These are phyloP conservation scores for Progne subis DNA, from an alignment of 2,113 vertebrate genomes.

Conservation along the genomic window DNA sequence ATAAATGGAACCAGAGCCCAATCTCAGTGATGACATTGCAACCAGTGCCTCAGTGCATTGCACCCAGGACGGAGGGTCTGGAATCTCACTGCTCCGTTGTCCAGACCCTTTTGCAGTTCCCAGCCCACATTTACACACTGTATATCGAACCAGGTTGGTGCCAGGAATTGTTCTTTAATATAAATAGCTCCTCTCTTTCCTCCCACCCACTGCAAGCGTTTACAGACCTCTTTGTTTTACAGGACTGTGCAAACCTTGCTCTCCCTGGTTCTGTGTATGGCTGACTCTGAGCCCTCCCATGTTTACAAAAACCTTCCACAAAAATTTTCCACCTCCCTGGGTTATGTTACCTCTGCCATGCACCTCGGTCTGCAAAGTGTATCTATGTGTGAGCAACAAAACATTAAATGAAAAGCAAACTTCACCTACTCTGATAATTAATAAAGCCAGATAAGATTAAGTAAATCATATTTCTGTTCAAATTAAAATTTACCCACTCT, in stretches of 20 bases:
- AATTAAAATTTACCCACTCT: not conserved
- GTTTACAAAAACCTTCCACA: not conserved
- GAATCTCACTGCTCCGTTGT: not conserved
- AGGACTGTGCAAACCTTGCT: not conserved
- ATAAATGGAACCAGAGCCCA: not conserved
- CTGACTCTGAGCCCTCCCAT: not conserved
- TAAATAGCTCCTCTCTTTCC: slow-evolving; percentile 13
- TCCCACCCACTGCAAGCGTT: not conserved
- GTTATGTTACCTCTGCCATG: not conserved
- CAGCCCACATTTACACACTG: not conserved
- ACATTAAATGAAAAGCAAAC: slow-evolving; percentile 30
- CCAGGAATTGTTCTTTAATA: slow-evolving; percentile 6
- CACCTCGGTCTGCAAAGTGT: not conserved
- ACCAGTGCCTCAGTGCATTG: not conserved
- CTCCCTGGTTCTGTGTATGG: not conserved
- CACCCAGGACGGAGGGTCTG: not conserved
- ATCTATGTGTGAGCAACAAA: not conserved
- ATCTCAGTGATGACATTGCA: rapidly evolving
- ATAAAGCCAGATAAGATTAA: slow-evolving; percentile 33
- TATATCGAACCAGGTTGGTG: not conserved
- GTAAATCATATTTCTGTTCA: not conserved
- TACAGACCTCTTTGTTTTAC: slow-evolving; percentile 24
- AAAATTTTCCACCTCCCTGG: slow-evolving; percentile 11
- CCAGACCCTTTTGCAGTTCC: not conserved
- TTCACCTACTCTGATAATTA: not conserved